Conservation (phyloP, 2,888 invertebrate genomes). For the Drosophila affinis region DNA sequence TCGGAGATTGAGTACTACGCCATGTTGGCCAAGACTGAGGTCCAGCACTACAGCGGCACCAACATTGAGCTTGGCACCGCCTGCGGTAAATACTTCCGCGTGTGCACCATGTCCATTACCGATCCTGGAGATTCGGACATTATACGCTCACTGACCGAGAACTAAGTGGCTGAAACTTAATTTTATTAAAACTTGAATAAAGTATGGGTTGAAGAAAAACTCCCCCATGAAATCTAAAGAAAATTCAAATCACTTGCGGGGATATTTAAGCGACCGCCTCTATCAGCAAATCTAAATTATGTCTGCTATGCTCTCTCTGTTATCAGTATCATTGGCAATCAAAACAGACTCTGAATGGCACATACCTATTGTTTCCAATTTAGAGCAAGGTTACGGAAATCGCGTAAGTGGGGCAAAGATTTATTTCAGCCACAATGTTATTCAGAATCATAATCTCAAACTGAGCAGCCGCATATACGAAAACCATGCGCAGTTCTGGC, state of each 20-base stretch:
- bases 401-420: conserved; percentile 44
- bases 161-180: not conserved
- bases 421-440: conserved; percentile 18
- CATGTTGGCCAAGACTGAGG: conserved; percentile 99
- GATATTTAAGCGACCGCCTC: too few relatives aligned
- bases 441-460: conserved; percentile 21
- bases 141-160: conserved; percentile 90
- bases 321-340: conserved; percentile 51
- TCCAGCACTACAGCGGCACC: conserved; percentile 99
- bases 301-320: conserved; percentile 9
- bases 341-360: conserved; percentile 14
- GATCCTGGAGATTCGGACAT: conserved; percentile 99
- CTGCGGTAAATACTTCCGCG: conserved; percentile 99
- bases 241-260: too few relatives aligned
- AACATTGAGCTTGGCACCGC: conserved; percentile 99
- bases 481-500: conserved; percentile 2
- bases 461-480: conserved; percentile 3
- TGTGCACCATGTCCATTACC: conserved; percentile 98
- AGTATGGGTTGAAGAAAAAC: too few relatives aligned
- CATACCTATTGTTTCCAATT: conserved; percentile 10
- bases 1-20: conserved; percentile 99
- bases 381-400: conserved; percentile 49
- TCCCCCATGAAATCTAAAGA: too few relatives aligned
- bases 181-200: too few relatives aligned
- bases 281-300: not conserved